Conservation (phyloP, 2,888 invertebrate species). For the Melinaea menophilus region DNA sequence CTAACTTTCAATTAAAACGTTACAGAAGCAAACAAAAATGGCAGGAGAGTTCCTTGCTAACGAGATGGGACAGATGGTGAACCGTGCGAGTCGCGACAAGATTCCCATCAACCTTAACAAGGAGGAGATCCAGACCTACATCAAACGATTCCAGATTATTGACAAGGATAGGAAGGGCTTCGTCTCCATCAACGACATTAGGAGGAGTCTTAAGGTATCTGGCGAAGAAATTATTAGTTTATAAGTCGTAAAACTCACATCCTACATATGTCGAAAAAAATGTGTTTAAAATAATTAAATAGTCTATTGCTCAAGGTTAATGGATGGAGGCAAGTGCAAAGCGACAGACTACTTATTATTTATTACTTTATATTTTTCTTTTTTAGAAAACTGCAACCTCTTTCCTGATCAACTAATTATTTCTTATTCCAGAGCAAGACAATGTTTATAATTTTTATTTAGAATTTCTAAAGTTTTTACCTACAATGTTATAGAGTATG, state of each 20-base stretch:
- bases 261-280: no score
- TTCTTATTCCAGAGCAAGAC: neutral
- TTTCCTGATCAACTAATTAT: neutral
- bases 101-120: constrained; percentile 94
- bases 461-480: constrained; percentile 8
- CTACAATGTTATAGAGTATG: constrained; percentile 76
- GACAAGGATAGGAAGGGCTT: constrained; percentile 98
- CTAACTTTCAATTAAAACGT: constrained; percentile 12
- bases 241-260: no score
- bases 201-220: constrained; percentile 94
- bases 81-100: constrained; percentile 90
- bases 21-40: constrained; percentile 86
- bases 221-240: no score
- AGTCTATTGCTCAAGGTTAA: no score
- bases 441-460: neutral
- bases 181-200: constrained; percentile 98
- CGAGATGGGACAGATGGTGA: constrained; percentile 98
- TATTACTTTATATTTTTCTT: no score
- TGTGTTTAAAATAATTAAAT: no score
- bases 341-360: no score
- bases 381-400: neutral
- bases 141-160: constrained; percentile 96
- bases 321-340: no score
- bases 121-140: constrained; percentile 95
- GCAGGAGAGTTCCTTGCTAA: constrained; percentile 92